phyloP scores from a whole-genome alignment of 2,888 invertebrate species.

The Eilema depressum region DNA sequence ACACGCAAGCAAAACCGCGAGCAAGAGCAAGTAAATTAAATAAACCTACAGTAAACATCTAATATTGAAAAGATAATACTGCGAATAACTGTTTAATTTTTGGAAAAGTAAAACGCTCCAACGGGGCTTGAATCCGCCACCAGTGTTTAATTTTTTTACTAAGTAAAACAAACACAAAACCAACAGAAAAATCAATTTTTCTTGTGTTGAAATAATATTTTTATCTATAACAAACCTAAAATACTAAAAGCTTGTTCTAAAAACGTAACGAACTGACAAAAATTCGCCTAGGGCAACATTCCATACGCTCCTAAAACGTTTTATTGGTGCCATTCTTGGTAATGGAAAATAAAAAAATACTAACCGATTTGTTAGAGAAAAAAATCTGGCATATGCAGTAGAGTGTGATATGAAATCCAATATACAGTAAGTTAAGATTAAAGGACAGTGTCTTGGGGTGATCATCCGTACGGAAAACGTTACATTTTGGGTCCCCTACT shows the following conservation, averaged over 20 bases:
- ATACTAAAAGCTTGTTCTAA: background rate
- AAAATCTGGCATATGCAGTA: background rate
- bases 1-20: too few relatives aligned
- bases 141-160: too few relatives aligned
- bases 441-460: slow-evolving; percentile 33
- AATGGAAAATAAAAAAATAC: slow-evolving; percentile 33
- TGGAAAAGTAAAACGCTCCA: too few relatives aligned
- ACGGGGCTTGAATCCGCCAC: too few relatives aligned
- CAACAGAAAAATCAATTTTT: too few relatives aligned
- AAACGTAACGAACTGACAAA: slow-evolving; percentile 14
- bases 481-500: slow-evolving; percentile 41
- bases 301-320: slow-evolving; percentile 14
- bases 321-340: slow-evolving; percentile 10
- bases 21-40: too few relatives aligned
- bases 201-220: too few relatives aligned
- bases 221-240: background rate
- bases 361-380: slow-evolving; percentile 24
- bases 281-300: slow-evolving; percentile 9
- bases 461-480: slow-evolving; percentile 47
- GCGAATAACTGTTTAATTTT: too few relatives aligned
- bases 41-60: too few relatives aligned
- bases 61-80: too few relatives aligned
- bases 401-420: slow-evolving; percentile 27
- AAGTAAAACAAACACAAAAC: too few relatives aligned
- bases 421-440: slow-evolving; percentile 50